phyloP scores from a whole-genome alignment of 2,113 vertebrate species.

The Corythoichthys intestinalis region DNA sequence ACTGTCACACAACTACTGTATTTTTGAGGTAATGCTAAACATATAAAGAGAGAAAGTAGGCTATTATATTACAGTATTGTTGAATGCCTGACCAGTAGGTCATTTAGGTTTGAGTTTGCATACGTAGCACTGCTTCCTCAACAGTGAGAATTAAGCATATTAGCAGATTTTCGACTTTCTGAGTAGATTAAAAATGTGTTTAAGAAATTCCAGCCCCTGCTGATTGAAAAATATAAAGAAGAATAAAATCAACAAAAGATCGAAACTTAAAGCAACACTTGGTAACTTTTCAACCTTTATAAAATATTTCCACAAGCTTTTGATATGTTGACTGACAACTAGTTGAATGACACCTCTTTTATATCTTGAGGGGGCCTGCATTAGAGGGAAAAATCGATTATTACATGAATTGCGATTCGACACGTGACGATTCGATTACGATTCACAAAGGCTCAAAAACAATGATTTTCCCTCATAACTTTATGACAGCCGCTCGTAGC shows the following conservation, averaged over 20 bases:
- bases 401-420: too few species aligned
- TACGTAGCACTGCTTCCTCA: slow-evolving; percentile 4
- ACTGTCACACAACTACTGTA: background rate
- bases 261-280: slow-evolving; percentile 5
- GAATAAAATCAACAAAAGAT: background rate
- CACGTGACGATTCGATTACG: too few species aligned
- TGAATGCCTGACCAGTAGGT: slow-evolving; percentile 49
- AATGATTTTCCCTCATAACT: too few species aligned
- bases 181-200: slow-evolving; percentile 33
- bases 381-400: too few species aligned
- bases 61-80: background rate
- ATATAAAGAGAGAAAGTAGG: background rate
- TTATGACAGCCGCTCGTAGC: too few species aligned
- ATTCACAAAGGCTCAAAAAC: too few species aligned
- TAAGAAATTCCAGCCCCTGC: background rate
- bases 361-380: too few species aligned
- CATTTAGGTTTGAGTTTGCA: slow-evolving; percentile 18
- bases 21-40: background rate
- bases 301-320: too few species aligned
- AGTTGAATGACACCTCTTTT: too few species aligned
- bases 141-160: slow-evolving; percentile 42
- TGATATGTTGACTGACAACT: too few species aligned
- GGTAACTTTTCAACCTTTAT: too few species aligned
- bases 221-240: background rate
- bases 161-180: slow-evolving; percentile 40